Evolutionary conservation across 2,888 invertebrate species (phyloP), one percentile per base, ranked within the genome.

Genomic region (Cetonia aurata): DNA sequence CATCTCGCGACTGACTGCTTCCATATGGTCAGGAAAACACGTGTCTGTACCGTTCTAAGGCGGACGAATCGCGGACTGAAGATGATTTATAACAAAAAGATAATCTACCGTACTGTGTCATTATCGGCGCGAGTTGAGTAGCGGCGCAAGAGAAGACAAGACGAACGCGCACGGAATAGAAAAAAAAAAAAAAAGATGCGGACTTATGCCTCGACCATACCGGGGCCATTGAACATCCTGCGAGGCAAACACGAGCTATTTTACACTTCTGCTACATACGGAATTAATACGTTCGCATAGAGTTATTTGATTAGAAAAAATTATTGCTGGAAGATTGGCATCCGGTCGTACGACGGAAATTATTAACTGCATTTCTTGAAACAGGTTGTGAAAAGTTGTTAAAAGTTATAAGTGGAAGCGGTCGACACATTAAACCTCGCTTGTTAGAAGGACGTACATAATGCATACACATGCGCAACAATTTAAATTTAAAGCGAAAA

Each of bases 211-310:
- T 33, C 48, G 48, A 48, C 33, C 48, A 48, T 33, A 62, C 48
- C 67, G 44, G 67, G 70, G 52, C 25, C 70, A 67, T 57, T 46
- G 66, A 41, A 70, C 67, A 67, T 70, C 70, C 70, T 70, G 70
- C 57, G 25, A 70, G 70, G 70, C 70, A 52, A 70, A 57, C 70
- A 70, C 70, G 70, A 67, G 70, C 70, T 70, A 67, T 70, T 70
- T 50, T 52, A 55, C 46, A 56, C 55, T 56, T 13, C 56, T 67
- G 15, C 41, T 31, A 33, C 42, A 31, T 56, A 56, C 56, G 56
- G 55, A 67, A 67, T 67, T 67, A 67, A 67, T 67, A 55, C 31
- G 67, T 67, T 56, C 37, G 56, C 13, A 41, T 46, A 42, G 66
- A 44, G 44, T 46, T 31, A 17, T 52, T 53, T 55, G 66, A 66